A percentile compares a stretch with the other conserved stretches of the same genome.
These are phyloP conservation scores for Oasisia sp. DNA, from an alignment of 2,888 invertebrate species.

Conservation along the genomic window DNA sequence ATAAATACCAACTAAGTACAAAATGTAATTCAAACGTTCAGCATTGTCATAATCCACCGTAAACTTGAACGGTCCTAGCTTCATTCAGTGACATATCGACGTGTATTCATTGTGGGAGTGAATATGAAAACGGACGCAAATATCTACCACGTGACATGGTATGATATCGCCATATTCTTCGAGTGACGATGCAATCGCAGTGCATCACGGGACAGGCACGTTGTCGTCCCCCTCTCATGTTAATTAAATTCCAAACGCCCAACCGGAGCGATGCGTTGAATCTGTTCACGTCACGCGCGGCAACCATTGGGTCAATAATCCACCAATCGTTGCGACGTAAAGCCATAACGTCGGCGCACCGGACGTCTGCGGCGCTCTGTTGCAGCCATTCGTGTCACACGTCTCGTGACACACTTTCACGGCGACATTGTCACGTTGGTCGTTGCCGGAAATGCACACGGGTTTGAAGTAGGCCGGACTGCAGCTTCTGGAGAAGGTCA, in stretches of 20 bases:
- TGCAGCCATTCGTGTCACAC: neutral
- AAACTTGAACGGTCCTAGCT: neutral
- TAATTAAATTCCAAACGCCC: neutral
- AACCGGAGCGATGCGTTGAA: neutral
- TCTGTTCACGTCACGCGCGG: neutral
- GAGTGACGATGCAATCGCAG: too few relatives aligned
- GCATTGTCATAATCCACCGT: neutral
- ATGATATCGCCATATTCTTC: too few relatives aligned
- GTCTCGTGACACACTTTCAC: constrained; percentile 7
- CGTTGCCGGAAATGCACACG: neutral
- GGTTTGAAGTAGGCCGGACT: neutral
- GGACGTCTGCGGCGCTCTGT: neutral
- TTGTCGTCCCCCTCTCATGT: too few relatives aligned
- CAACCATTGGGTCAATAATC: neutral
- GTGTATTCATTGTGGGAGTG: neutral
- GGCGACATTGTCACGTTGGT: neutral
- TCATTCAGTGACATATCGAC: neutral
- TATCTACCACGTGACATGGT: too few relatives aligned
- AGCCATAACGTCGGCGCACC: neutral
- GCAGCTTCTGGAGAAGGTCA: neutral
- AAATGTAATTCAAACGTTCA: neutral
- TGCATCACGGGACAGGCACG: too few relatives aligned
- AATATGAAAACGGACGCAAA: neutral
- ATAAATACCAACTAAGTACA: neutral
- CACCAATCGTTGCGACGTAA: neutral